A percentile compares a stretch with the other conserved stretches of the same genome.
These are phyloP conservation scores for Oryctes rhinoceros DNA, from an alignment of 1,140 invertebrate genomes.

Conservation along the genomic window DNA sequence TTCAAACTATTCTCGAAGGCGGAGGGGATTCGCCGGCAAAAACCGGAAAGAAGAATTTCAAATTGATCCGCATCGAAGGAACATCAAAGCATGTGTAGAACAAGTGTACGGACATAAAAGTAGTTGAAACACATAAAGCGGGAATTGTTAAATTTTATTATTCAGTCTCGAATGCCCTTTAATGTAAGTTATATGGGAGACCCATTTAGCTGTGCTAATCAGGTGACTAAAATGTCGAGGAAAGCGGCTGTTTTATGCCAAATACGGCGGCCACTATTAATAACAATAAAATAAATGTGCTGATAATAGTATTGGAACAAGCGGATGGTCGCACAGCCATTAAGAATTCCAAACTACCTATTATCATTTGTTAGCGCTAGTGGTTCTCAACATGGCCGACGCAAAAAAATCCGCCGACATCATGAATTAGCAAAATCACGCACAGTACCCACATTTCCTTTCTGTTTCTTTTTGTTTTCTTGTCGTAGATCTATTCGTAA, in stretches of 20 bases:
- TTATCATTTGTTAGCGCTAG: constrained; percentile 58
- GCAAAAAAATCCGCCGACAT: constrained; percentile 31
- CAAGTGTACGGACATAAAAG: constrained; percentile 53
- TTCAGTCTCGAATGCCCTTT: constrained; percentile 46
- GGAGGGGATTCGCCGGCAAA: constrained; percentile 34
- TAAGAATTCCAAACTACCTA: constrained; percentile 57
- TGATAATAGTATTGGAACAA: constrained; percentile 60
- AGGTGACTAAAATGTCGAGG: constrained; percentile 51
- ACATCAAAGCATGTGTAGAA: constrained; percentile 54
- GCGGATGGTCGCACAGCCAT: constrained; percentile 48
- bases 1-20: constrained; percentile 10
- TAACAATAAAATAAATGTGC: constrained; percentile 62
- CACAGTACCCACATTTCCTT: constrained; percentile 33
- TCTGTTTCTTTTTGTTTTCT: constrained; percentile 17
- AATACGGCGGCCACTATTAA: constrained; percentile 61
- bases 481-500: neutral
- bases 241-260: constrained; percentile 55
- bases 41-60: constrained; percentile 47
- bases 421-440: constrained; percentile 46
- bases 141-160: constrained; percentile 56
- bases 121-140: constrained; percentile 49
- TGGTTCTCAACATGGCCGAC: constrained; percentile 51
- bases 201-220: constrained; percentile 51
- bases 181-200: constrained; percentile 24
- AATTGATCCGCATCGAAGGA: constrained; percentile 51